Base-by-base conservation (phyloP, 2,113 vertebrate genomes). In the Oncorhynchus masou region DNA sequence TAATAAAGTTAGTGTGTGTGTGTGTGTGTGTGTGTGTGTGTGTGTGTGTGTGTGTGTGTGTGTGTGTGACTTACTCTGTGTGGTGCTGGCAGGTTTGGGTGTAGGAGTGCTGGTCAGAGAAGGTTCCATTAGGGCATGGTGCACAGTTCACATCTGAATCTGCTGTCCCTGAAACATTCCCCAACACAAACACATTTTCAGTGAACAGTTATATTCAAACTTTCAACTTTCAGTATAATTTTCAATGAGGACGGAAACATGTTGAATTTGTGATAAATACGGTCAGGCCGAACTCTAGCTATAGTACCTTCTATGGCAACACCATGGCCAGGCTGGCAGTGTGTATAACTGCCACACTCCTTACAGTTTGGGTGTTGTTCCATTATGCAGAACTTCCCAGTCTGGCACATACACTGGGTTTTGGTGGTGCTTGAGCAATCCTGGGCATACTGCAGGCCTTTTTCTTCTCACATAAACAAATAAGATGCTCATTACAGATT, bases 321-420 rank as follows among this genome's bases (percentile, higher is more conserved):
- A 69, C 87, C 88, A 11, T 0, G 2, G n/a, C 93, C 92, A 66
- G n/a, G 20, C 48, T 0, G 45, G 74, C 92, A 92, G 1, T 0
- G 0, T 3, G 0, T 83, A 75, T 91, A 87, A 6, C 0, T 39
- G 0, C 0, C 1, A 72, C 92, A 94, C 0, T 8, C n/a, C 11
- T 0, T 0, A 48, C 85, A 89, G 71, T 16, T 54, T 0, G 20
- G 45, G 0, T 5, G 0, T 0, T 68, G 0, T 0, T 0, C 51
- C 0, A 85, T 0, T 0, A 0, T 0, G 79, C 92, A 94, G 71
- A 2, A 93, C 74, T 0, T 85, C 29, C 85, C 91, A 20, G 84
- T 22, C 51, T 34, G 54, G 74, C 93, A 94, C 6, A 2, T 8
- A 82, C 93, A 94, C 60, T 1, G 77, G 19, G 91, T 6, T 0